Base-by-base conservation (phyloP, 2,888 invertebrate species). In the Oxystoma pomonae region DNA sequence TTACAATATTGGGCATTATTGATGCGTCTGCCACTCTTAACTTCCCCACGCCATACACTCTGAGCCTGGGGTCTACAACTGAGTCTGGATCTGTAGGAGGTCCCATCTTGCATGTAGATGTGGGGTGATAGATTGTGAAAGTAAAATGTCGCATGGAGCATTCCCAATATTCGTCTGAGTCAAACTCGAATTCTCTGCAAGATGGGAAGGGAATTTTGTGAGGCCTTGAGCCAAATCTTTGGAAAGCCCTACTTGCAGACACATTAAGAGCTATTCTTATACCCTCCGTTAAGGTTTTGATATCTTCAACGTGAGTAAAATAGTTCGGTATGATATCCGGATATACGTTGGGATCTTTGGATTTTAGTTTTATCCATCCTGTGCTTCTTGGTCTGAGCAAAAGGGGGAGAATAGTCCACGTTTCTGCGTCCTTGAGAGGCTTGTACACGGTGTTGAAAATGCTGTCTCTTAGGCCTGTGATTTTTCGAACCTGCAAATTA, bases 291-390 rank as follows among this genome's bases (percentile, higher is more conserved):
- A 95, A 77, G 0, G 90, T 86, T 69, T 88, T 83, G 16, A 94
- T 83, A 73, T 98, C 97, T 74, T 91, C 87, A 68, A 88, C 88
- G 70, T 93, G 89, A 0, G 92, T 88, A 75, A 98, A 91, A 77
- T 98, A 98, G 77, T 97, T 96, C 0, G 97, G 96, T 76, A 92
- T 91, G 61, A 98, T 90, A 16, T 90, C 86, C 0, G 96, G 97
- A 66, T 91, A 87, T 0, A 90, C 87, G 68, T 88, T 83, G 0
- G 96, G 96, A 78, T 96, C 90, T 50, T 83, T 85, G 57, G 91
- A 92, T 69, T 87, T 88, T 17, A 98, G 80, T 59, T 89, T 87
- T n/a, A 98, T 82, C 86, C 90, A 90, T 0, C 98, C 98, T 0
- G 87, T 86, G 75, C 96, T 96, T 74, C 88, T 90, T 0, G 98